These are phyloP conservation scores for Cynaeus angustus DNA, from an alignment of 2,888 invertebrate genomes.

Conservation along the genomic window DNA sequence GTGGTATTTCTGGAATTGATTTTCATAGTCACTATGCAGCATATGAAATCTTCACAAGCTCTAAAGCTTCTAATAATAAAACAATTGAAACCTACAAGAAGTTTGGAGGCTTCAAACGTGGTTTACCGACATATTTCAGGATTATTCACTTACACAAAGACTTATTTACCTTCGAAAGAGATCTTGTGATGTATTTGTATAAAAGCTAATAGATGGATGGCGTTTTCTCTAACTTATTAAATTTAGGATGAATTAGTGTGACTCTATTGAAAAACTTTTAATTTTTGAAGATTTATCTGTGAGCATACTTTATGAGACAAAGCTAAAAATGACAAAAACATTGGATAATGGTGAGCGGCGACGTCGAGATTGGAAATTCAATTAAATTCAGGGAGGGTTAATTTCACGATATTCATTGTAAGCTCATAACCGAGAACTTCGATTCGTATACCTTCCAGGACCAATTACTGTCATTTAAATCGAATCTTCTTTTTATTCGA, in stretches of 20 bases:
- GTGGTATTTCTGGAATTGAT: conserved; percentile 82
- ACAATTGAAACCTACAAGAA: conserved; percentile 36
- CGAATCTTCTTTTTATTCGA: conserved; percentile 41
- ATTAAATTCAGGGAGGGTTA: conserved; percentile 52
- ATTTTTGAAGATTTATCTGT: conserved; percentile 46
- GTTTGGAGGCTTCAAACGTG: conserved; percentile 35
- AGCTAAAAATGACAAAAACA: conserved; percentile 52
- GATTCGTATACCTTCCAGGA: conserved; percentile 49
- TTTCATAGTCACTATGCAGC: conserved; percentile 36
- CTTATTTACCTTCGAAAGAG: conserved; percentile 32
- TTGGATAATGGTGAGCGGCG: conserved; percentile 50
- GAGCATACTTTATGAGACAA: conserved; percentile 46
- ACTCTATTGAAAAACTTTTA: conserved; percentile 45
- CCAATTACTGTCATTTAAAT: conserved; percentile 52
- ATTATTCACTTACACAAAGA: conserved; percentile 41
- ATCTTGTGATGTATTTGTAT: conserved; percentile 32
- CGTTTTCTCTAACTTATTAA: conserved; percentile 39
- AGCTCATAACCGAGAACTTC: conserved; percentile 50
- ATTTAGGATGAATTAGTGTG: conserved; percentile 39
- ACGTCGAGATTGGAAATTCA: conserved; percentile 53
- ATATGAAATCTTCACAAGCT: conserved; percentile 43
- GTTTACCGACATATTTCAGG: conserved; percentile 42
- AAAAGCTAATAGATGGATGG: conserved; percentile 19
- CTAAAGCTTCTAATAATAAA: conserved; percentile 42
- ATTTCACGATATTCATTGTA: conserved; percentile 52